These are phyloP conservation scores for Pachypanchax playfairii DNA, from an alignment of 2,113 vertebrate genomes.

Conservation along the genomic window DNA sequence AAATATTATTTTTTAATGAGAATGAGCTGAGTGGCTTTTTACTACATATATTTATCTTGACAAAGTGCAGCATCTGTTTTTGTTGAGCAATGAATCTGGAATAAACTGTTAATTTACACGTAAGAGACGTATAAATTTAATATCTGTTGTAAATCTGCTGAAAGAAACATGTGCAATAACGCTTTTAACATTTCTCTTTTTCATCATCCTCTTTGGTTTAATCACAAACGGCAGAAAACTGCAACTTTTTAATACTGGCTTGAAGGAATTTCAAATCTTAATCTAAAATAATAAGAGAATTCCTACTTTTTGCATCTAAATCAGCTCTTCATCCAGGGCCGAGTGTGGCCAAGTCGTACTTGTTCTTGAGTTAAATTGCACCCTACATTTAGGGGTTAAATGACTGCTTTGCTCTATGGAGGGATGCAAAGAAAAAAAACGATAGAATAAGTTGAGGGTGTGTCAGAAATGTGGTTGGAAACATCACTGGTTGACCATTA, in stretches of 20 bases:
- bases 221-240: constrained; percentile 9
- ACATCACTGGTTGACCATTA: constrained; percentile 41
- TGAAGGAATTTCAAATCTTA: neutral
- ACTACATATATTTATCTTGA: too few species aligned
- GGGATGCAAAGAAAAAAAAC: constrained; percentile 22
- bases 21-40: too few species aligned
- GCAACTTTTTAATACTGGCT: neutral
- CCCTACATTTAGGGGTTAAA: constrained; percentile 30
- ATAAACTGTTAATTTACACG: too few species aligned
- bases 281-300: neutral
- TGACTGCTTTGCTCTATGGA: constrained; percentile 37
- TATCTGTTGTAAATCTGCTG: too few species aligned
- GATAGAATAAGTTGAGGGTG: constrained; percentile 56
- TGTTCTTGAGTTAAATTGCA: constrained; percentile 28
- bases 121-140: too few species aligned
- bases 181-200: too few species aligned
- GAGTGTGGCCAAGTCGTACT: constrained; percentile 16
- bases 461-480: constrained; percentile 71
- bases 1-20: too few species aligned
- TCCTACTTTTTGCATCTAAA: constrained; percentile 8
- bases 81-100: too few species aligned
- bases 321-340: constrained; percentile 7
- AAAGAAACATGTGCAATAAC: too few species aligned
- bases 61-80: too few species aligned
- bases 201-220: constrained; percentile 48